A percentile compares a stretch with the other conserved stretches of the same genome.
These are phyloP conservation scores for Limnodromus scolopaceus DNA, from an alignment of 2,797 vertebrate genomes.

Conservation along the genomic window DNA sequence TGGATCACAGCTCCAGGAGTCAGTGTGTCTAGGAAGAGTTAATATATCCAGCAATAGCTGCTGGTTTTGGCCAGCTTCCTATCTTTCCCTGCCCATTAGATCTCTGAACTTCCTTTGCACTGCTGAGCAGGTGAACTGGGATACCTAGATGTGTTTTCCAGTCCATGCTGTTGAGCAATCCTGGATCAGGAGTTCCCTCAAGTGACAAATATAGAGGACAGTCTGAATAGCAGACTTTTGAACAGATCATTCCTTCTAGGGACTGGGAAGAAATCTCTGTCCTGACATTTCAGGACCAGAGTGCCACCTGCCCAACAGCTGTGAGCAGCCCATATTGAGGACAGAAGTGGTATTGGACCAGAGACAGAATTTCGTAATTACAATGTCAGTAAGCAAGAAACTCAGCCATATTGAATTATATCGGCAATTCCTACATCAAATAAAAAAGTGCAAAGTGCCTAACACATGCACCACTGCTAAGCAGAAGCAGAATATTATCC, in stretches of 20 bases:
- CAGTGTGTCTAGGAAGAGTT: not conserved
- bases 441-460: not conserved
- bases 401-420: not conserved
- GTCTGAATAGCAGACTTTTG: not conserved
- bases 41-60: not conserved
- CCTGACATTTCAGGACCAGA: not conserved
- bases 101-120: not conserved
- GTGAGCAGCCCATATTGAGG: not conserved
- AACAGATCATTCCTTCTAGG: not conserved
- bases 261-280: not conserved
- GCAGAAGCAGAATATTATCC: not conserved
- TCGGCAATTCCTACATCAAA: not conserved
- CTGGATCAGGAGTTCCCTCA: not conserved
- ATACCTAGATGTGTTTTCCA: not conserved
- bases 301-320: not conserved
- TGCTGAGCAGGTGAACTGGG: slow-evolving; percentile 15
- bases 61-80: not conserved
- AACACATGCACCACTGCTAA: not conserved
- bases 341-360: not conserved
- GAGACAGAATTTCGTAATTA: not conserved
- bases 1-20: not conserved
- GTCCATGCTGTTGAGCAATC: not conserved
- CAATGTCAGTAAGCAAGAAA: not conserved
- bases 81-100: not conserved
- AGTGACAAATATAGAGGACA: not conserved